Conservation (phyloP, 1,140 invertebrate species). For the Lethrus apterus region DNA sequence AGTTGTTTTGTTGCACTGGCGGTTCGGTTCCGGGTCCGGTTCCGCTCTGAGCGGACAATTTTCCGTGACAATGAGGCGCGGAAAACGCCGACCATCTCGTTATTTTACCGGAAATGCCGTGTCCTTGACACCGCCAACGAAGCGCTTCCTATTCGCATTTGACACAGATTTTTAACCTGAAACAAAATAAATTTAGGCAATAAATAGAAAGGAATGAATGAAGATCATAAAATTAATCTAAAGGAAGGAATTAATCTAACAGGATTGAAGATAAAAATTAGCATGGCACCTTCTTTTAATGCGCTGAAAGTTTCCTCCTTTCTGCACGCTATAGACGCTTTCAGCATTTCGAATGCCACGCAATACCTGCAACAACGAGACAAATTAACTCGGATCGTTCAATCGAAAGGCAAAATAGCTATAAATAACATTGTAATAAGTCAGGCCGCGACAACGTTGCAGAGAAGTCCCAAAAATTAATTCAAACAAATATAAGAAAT, state of each 20-base stretch:
- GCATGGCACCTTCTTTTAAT: constrained; percentile 71
- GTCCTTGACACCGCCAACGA: constrained; percentile 70
- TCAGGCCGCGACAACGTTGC: too few relatives aligned
- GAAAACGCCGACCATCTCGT: constrained; percentile 71
- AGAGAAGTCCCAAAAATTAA: too few relatives aligned
- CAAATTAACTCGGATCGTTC: too few relatives aligned
- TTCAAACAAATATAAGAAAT: too few relatives aligned
- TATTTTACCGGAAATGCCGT: constrained; percentile 60
- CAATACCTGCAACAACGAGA: constrained; percentile 71
- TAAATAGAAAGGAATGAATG: neutral
- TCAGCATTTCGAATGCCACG: constrained; percentile 72
- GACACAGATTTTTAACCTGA: constrained; percentile 65
- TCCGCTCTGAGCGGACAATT: constrained; percentile 70
- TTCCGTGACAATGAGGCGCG: constrained; percentile 72
- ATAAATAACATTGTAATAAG: too few relatives aligned
- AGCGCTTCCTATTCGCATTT: constrained; percentile 69
- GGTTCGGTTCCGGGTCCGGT: constrained; percentile 45
- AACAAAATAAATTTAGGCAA: too few relatives aligned
- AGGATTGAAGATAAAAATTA: too few relatives aligned
- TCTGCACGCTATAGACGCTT: constrained; percentile 71
- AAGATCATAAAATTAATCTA: too few relatives aligned
- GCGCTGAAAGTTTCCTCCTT: constrained; percentile 60
- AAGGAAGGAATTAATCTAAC: too few relatives aligned
- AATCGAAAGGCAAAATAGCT: too few relatives aligned
- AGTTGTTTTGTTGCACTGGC: too few relatives aligned